Percentiles rank a stretch among this genome's conserved stretches.
phyloP scores from a whole-genome alignment of 2,113 vertebrate genomes.

The Harpagus bidentatus region DNA sequence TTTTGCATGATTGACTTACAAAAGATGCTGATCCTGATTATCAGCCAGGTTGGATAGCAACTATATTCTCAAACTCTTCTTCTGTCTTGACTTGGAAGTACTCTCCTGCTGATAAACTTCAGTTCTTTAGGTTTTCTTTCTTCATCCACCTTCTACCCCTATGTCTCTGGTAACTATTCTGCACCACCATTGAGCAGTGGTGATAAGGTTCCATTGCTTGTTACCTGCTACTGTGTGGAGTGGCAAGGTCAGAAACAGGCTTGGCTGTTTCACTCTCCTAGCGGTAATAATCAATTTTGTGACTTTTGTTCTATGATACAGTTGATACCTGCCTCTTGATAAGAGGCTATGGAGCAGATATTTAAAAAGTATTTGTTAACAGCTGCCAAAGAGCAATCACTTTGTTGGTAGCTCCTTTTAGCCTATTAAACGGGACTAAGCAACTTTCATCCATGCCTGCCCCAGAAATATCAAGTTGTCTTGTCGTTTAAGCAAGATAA shows the following conservation, averaged over 20 bases:
- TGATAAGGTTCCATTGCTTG: background rate
- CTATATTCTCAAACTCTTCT: background rate
- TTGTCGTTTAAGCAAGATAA: conserved; percentile 9
- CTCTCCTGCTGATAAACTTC: background rate
- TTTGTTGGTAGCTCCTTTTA: background rate
- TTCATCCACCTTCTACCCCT: background rate
- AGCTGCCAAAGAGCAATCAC: background rate
- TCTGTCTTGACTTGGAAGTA: background rate
- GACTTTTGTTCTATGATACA: background rate
- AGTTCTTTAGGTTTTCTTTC: background rate
- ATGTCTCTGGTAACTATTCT: background rate
- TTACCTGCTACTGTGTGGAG: background rate
- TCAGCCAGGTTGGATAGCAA: background rate
- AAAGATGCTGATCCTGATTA: background rate
- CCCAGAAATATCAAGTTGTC: conserved; percentile 39
- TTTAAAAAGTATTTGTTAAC: background rate
- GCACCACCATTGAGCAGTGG: background rate
- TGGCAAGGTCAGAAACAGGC: background rate
- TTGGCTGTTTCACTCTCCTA: background rate
- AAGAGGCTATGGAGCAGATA: background rate
- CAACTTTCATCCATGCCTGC: background rate
- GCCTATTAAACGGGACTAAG: background rate
- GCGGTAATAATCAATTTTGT: background rate
- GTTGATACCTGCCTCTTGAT: background rate
- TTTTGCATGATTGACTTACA: background rate